Evolutionary conservation across 53 echinoderm and acorn worm species (phyloP).

Genomic region (Arbacia lixula): DNA sequence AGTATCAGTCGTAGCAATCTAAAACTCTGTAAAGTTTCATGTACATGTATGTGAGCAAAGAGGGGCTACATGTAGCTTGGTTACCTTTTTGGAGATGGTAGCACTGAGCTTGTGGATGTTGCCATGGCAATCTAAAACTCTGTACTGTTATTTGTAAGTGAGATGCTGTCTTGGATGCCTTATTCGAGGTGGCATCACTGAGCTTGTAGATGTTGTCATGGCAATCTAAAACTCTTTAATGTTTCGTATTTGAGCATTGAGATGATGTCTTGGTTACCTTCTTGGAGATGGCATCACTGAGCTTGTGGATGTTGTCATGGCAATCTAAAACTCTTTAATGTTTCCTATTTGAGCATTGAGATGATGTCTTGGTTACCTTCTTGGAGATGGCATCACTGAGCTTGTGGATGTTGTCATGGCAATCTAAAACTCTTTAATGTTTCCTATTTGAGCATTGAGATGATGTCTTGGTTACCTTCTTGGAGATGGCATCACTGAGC

Average conservation of each 20-base stretch:
- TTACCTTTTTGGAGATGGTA: too few species aligned
- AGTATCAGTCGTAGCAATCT: too few species aligned
- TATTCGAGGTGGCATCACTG: too few species aligned
- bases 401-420: constrained; percentile 46
- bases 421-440: not conserved
- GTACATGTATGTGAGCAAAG: too few species aligned
- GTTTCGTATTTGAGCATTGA: too few species aligned
- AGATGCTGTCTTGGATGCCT: too few species aligned
- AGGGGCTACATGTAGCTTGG: not conserved
- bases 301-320: constrained; percentile 47
- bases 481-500: constrained; percentile 70
- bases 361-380: constrained; percentile 62
- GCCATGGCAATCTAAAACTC: too few species aligned
- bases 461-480: constrained; percentile 62
- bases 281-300: constrained; percentile 71
- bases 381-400: constrained; percentile 72
- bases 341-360: not conserved
- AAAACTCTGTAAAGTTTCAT: not conserved
- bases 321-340: not conserved
- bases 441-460: not conserved
- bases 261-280: too few species aligned
- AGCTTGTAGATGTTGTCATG: too few species aligned
- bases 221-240: too few species aligned
- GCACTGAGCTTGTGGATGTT: too few species aligned
- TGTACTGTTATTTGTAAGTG: too few species aligned